Evolutionary conservation across 2,888 invertebrate genomes (phyloP).

Genomic region (Leptothorax acervorum): DNA sequence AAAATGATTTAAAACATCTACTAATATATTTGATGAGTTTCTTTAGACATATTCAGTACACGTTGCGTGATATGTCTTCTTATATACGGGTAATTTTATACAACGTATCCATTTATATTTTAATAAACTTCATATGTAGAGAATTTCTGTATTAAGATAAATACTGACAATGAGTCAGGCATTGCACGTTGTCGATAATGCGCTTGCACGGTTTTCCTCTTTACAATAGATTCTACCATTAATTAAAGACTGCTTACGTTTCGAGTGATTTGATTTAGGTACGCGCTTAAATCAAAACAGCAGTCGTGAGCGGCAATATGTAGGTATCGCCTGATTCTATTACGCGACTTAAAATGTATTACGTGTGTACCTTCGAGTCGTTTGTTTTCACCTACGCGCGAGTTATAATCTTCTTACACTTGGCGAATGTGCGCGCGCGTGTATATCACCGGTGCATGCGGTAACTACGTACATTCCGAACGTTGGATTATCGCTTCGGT

Average conservation of each 20-base stretch:
- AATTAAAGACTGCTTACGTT: conserved; percentile 38
- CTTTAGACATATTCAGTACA: neutral
- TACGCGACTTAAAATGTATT: conserved; percentile 56
- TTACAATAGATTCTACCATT: neutral
- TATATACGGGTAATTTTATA: neutral
- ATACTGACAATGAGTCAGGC: neutral
- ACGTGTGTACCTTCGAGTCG: conserved; percentile 54
- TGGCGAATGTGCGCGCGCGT: conserved; percentile 56
- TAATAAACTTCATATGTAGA: conserved; percentile 8
- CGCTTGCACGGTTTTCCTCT: neutral
- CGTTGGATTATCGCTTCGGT: conserved; percentile 69
- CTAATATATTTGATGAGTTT: neutral
- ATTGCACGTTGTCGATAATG: neutral
- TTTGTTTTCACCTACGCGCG: conserved; percentile 55
- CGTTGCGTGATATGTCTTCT: neutral
- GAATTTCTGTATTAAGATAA: neutral
- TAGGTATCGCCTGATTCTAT: conserved; percentile 41
- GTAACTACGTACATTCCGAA: conserved; percentile 51
- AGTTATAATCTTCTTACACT: conserved; percentile 69
- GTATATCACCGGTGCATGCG: conserved; percentile 46
- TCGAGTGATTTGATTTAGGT: conserved; percentile 46
- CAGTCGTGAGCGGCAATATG: conserved; percentile 43
- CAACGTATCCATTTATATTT: neutral
- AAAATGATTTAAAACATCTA: neutral
- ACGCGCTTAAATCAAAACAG: conserved; percentile 45